phyloP scores from a whole-genome alignment of 2,113 vertebrate genomes.

The Calonectris borealis region DNA sequence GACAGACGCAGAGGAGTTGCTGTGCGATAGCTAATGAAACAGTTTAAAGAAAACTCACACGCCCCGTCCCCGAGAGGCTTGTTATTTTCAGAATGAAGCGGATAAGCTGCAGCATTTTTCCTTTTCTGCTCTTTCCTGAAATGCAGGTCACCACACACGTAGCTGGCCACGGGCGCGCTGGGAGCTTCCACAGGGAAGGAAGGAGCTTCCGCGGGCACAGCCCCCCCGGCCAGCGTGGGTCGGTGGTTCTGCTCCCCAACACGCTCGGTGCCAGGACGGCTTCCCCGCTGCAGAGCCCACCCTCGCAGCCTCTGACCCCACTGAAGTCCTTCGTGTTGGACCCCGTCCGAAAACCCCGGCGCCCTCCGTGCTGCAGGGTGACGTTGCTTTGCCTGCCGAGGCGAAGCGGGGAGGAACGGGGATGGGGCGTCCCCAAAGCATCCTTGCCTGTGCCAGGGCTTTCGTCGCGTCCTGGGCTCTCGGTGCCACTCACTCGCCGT shows the following conservation, averaged over 20 bases:
- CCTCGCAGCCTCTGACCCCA: too few species aligned
- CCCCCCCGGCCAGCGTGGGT: background rate
- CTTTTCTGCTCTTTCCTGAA: background rate
- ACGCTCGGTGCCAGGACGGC: background rate
- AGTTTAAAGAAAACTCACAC: background rate
- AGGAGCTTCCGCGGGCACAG: rapidly evolving
- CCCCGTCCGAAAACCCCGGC: rapidly evolving
- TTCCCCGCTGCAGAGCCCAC: background rate
- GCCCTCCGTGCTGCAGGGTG: rapidly evolving
- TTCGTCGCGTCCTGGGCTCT: background rate
- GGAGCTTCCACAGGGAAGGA: background rate
- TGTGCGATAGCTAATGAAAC: background rate
- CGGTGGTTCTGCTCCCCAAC: background rate
- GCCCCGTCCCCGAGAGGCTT: background rate
- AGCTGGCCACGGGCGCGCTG: background rate
- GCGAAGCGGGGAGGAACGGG: background rate
- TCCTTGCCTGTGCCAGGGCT: background rate
- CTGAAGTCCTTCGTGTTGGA: background rate
- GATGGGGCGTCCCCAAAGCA: background rate
- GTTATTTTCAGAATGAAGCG: background rate
- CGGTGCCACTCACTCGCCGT: rapidly evolving
- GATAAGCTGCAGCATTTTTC: background rate
- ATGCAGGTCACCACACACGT: background rate
- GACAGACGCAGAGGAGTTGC: background rate
- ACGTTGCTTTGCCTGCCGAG: background rate